phyloP scores from a whole-genome alignment of 1,140 invertebrate species.

The Oryctes rhinoceros region DNA sequence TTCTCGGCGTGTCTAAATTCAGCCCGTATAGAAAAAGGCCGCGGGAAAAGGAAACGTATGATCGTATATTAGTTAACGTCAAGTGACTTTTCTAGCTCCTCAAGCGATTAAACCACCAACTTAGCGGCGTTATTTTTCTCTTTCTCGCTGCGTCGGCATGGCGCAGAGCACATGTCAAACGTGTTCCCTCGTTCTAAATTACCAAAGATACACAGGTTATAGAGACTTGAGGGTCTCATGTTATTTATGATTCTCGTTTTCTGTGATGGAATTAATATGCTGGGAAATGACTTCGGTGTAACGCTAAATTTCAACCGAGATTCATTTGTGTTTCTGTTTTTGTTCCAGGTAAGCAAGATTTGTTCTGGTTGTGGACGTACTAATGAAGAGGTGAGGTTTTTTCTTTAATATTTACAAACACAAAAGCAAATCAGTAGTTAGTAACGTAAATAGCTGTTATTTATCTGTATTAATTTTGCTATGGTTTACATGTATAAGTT shows the following conservation, averaged over 20 bases:
- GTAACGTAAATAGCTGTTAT: no score
- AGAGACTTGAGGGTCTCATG: not conserved
- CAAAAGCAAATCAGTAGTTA: no score
- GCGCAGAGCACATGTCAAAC: constrained; percentile 7
- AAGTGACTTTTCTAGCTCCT: not conserved
- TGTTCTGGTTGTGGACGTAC: no score
- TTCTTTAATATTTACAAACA: no score
- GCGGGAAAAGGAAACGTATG: not conserved
- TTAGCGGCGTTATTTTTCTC: not conserved
- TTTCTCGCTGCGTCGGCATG: not conserved
- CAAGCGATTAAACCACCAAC: constrained; percentile 17
- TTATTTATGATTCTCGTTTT: constrained; percentile 7
- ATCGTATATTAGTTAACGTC: constrained; percentile 26
- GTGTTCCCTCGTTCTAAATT: not conserved
- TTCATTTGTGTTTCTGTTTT: constrained; percentile 4
- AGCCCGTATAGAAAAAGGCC: not conserved
- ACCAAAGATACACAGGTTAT: not conserved
- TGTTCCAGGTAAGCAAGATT: not conserved
- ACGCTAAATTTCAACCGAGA: not conserved
- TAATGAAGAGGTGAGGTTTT: no score
- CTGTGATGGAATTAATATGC: not conserved
- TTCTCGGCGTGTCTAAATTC: not conserved
- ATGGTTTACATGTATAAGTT: no score
- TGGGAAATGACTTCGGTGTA: not conserved
- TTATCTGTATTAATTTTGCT: no score